A percentile compares a stretch with the other conserved stretches of the same genome.
Evolutionary conservation across 37 sponge, comb jelly and placozoan species (phyloP).

Genomic region (Bolinopsis microptera): DNA sequence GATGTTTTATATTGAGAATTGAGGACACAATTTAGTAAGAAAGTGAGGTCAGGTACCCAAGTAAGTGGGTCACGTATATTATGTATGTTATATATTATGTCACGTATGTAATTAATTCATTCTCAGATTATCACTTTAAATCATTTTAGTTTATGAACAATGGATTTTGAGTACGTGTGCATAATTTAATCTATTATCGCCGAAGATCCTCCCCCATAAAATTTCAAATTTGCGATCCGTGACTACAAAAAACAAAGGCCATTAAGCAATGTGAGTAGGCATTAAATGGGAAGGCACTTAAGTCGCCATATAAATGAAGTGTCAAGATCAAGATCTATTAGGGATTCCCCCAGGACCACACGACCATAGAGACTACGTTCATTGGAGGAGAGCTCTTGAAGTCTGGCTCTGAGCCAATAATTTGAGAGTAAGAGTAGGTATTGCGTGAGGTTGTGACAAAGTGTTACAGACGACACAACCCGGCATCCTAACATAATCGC

Average conservation of each 20-base stretch:
- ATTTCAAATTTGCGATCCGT: neutral
- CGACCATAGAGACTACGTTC: neutral
- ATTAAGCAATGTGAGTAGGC: neutral
- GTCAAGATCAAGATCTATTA: neutral
- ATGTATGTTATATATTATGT: no score
- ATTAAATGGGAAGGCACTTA: neutral
- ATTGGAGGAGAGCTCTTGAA: neutral
- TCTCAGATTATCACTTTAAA: no score
- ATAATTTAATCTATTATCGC: no score
- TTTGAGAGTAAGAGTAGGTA: neutral
- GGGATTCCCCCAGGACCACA: neutral
- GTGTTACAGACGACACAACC: neutral
- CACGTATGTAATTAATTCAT: no score
- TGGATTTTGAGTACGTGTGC: no score
- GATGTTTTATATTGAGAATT: no score
- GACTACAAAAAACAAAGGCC: neutral
- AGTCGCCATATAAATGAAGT: neutral
- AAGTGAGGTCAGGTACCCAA: no score
- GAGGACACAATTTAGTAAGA: no score
- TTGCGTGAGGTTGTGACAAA: neutral
- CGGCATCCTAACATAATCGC: no score
- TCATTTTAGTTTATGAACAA: no score
- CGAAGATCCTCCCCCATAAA: neutral
- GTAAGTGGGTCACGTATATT: no score
- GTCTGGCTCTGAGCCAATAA: neutral